Evolutionary conservation across 2,797 vertebrate genomes (phyloP).

Genomic region (Xenops minutus): DNA sequence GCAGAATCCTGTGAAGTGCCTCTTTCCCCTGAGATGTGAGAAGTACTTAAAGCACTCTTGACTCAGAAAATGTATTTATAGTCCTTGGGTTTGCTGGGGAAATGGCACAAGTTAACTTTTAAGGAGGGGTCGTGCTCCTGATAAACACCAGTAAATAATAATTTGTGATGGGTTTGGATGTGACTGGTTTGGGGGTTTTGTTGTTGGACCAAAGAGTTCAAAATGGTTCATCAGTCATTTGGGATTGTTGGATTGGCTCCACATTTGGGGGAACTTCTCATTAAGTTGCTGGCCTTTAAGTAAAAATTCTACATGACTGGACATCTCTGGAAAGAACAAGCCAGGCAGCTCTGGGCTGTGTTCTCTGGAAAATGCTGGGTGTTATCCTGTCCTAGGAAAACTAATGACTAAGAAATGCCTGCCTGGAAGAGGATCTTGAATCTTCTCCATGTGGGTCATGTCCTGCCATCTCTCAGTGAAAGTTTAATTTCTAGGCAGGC

Average conservation of each 20-base stretch:
- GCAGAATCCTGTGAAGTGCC: neutral
- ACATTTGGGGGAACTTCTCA: neutral
- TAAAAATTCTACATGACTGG: accelerated
- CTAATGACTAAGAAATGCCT: neutral
- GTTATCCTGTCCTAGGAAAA: neutral
- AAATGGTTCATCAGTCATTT: neutral
- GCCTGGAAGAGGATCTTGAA: neutral
- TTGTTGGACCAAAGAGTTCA: neutral
- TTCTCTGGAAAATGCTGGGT: neutral
- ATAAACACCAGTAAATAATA: neutral
- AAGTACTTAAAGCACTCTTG: neutral
- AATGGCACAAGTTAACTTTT: neutral
- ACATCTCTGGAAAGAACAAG: neutral
- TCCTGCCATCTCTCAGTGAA: neutral
- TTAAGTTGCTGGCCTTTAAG: neutral
- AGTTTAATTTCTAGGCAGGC: neutral
- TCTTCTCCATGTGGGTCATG: neutral
- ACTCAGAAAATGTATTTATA: neutral
- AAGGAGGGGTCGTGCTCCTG: neutral
- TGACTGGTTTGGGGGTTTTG: accelerated
- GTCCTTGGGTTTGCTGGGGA: neutral
- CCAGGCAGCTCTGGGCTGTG: neutral
- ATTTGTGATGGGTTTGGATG: neutral
- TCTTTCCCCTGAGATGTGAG: neutral
- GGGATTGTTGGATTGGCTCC: neutral